These are phyloP conservation scores for Cricetomys ansorgei DNA, from an alignment of 2,113 vertebrate genomes.

Conservation along the genomic window DNA sequence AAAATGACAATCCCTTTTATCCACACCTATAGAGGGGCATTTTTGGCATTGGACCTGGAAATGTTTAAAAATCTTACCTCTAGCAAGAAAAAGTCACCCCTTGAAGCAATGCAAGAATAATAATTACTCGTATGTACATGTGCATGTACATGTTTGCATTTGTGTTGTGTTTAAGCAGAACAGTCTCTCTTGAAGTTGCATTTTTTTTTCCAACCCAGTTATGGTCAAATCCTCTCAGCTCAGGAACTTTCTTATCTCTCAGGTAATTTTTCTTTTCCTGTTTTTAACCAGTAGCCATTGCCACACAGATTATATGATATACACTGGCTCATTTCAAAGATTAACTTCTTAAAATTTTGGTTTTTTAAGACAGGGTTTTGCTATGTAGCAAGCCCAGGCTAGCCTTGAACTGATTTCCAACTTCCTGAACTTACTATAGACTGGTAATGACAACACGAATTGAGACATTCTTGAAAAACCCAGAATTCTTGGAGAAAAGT, in stretches of 20 bases:
- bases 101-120: not conserved
- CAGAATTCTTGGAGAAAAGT: not conserved
- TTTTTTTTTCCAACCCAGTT: conserved; percentile 9
- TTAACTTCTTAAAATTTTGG: not conserved
- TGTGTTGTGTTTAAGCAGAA: not conserved
- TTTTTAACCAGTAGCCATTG: not conserved
- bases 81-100: not conserved
- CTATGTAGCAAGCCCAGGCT: not conserved
- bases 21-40: not conserved
- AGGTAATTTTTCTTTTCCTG: not conserved
- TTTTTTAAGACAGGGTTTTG: not conserved
- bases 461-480: not conserved
- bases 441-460: not conserved
- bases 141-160: not conserved
- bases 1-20: not conserved
- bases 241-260: not conserved
- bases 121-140: not conserved
- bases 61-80: not conserved
- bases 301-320: not conserved
- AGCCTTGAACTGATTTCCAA: not conserved
- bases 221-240: not conserved
- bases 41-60: not conserved
- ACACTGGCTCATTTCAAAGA: not conserved
- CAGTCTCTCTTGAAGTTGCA: not conserved
- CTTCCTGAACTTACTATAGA: not conserved